Conservation (phyloP, 2,113 vertebrate species). For the Aldabrachelys gigantea region DNA sequence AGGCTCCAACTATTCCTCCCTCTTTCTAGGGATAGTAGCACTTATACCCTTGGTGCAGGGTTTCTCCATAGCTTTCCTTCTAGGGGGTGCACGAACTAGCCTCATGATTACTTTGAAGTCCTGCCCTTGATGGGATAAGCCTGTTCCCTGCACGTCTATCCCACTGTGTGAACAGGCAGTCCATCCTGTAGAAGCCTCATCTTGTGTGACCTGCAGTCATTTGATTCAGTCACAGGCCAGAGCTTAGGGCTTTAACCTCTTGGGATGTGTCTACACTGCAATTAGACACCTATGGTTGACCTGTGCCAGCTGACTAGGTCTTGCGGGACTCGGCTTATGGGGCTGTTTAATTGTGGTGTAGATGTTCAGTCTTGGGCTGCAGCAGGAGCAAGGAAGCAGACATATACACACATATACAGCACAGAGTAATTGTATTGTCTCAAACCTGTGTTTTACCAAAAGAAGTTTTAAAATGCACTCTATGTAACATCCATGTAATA, state of each 20-base stretch:
- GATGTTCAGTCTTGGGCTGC: not conserved
- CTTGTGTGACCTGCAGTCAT: not conserved
- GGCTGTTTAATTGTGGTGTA: not conserved
- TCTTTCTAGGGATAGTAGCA: not conserved
- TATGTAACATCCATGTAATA: not conserved
- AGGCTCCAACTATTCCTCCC: not conserved
- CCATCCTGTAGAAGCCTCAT: not conserved
- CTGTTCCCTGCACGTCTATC: not conserved
- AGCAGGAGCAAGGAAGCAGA: not conserved
- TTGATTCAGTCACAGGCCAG: not conserved
- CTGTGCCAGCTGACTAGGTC: too few relatives aligned
- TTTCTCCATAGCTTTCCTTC: not conserved
- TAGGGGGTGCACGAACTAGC: not conserved
- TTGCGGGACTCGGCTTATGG: too few relatives aligned
- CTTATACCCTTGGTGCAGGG: not conserved
- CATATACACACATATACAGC: not conserved
- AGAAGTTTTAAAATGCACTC: not conserved
- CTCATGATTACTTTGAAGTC: not conserved
- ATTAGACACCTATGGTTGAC: too few relatives aligned
- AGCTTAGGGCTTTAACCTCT: not conserved
- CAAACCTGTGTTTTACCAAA: not conserved
- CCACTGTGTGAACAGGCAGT: not conserved
- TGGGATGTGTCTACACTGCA: not conserved
- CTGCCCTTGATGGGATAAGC: accelerated
- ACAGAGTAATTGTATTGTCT: not conserved